Percentiles rank a stretch among this genome's conserved stretches.
These are phyloP conservation scores for Dicrurus megarhynchus DNA, from an alignment of 2,113 vertebrate species.

Conservation along the genomic window DNA sequence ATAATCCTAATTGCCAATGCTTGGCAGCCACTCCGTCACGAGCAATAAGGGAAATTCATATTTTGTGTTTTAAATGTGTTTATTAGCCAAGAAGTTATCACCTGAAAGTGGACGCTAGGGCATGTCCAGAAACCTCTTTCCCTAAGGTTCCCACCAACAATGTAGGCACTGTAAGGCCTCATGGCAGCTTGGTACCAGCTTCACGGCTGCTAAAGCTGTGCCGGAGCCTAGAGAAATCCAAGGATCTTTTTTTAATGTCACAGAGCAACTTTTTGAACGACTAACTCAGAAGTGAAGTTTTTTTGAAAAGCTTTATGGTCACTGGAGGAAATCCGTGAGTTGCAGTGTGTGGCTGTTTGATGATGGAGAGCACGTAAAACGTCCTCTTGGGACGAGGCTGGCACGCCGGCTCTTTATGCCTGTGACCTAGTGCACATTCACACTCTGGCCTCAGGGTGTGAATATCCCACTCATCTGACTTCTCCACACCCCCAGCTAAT, in stretches of 20 bases:
- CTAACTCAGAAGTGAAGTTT: constrained; percentile 1
- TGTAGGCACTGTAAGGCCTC: constrained; percentile 1
- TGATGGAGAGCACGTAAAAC: not conserved
- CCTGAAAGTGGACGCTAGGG: constrained; percentile 49
- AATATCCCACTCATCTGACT: constrained; percentile 62
- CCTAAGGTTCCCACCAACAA: constrained; percentile 43
- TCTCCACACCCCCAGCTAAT: constrained; percentile 52
- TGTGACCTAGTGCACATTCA: constrained; percentile 43
- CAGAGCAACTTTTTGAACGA: constrained; percentile 3
- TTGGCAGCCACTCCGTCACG: constrained; percentile 17
- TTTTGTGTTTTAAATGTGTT: constrained; percentile 64
- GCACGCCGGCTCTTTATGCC: not conserved
- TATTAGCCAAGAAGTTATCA: constrained; percentile 68
- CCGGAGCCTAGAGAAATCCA: not conserved
- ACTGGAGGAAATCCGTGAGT: constrained; percentile 10
- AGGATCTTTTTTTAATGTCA: not conserved
- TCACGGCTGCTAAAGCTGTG: not conserved
- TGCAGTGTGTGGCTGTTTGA: constrained; percentile 21
- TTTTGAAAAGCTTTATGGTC: constrained; percentile 26
- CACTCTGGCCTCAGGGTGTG: not conserved
- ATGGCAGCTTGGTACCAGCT: constrained; percentile 22
- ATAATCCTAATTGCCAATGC: constrained; percentile 4
- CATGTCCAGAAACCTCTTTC: constrained; percentile 53
- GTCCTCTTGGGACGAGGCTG: not conserved
- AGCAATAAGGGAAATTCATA: constrained; percentile 61